These are phyloP conservation scores for Poeciliopsis paucimaculata DNA, from an alignment of 2,797 vertebrate genomes.

Conservation along the genomic window DNA sequence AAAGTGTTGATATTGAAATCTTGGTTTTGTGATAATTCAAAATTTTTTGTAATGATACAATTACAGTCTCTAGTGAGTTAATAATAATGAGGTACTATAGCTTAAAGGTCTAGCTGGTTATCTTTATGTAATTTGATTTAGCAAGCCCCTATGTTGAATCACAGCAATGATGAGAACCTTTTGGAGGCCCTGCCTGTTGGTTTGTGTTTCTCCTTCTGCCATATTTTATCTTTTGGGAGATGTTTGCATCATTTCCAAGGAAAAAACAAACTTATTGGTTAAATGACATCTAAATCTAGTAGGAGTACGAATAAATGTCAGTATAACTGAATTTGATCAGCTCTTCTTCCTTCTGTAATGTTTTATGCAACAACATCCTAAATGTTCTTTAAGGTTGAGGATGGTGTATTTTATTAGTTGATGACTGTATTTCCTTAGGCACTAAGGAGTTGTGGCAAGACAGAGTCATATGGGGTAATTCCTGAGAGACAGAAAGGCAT, in stretches of 20 bases:
- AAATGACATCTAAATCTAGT: neutral
- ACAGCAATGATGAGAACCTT: neutral
- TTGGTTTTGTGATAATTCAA: neutral
- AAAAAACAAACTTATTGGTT: neutral
- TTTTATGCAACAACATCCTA: constrained; percentile 10
- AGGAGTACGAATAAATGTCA: neutral
- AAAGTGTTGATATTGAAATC: neutral
- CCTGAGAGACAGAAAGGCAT: constrained; percentile 35
- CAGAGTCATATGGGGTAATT: constrained; percentile 30
- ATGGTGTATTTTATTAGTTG: constrained; percentile 37
- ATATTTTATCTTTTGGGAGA: neutral
- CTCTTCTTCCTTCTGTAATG: constrained; percentile 2
- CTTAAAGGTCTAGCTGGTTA: neutral
- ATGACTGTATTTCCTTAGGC: constrained; percentile 43
- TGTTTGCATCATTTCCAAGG: neutral
- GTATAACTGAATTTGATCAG: neutral
- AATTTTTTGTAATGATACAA: neutral
- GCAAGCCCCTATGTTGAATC: neutral
- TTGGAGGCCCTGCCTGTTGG: neutral
- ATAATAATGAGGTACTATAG: neutral
- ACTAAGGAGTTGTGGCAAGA: constrained; percentile 36
- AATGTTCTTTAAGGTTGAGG: constrained; percentile 18
- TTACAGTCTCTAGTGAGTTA: neutral
- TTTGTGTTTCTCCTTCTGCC: neutral
- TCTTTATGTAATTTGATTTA: neutral